Base-by-base conservation (phyloP, 2,113 vertebrate genomes). In the Melospiza georgiana region DNA sequence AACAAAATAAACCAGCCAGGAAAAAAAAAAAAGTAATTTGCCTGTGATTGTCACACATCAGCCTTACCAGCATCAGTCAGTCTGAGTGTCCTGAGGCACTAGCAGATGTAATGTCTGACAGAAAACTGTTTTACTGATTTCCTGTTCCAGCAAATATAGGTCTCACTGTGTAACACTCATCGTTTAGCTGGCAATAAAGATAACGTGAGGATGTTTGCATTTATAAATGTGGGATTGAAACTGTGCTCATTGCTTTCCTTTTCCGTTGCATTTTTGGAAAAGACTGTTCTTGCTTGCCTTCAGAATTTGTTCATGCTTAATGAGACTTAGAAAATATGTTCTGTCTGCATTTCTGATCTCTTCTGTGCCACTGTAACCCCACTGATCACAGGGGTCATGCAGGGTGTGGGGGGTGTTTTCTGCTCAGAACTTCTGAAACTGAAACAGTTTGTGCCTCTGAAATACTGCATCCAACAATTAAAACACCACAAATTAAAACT, bases 11-110 rank as follows among this genome's bases (percentile, higher is more conserved):
- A 96, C 9, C 39, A 89, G 75, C 69, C 77, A 88, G 94, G 90
- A 96, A 94, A 96, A 95, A 97, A 92, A 94, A 95, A 94, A 96
- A 92, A 92, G 44, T n/a, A 76, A 86, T 96, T 97, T 97, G 77
- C 75, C 73, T 89, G 4, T 88, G 94, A 95, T 93, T 67, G 82
- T 96, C 92, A 94, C 86, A 92, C 75, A 84, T 94, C 91, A 97
- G 52, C 44, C 44, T 96, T 87, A 44, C 35, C 33, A 35, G 92
- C 67, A 78, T 92, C 75, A 81, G 93, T 91, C 89, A 96, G 69
- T 76, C 74, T 78, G 37, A 74, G 71, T 89, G 62, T 96, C 96
- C 89, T 37, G 21, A 89, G 91, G 93, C 91, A 48, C 27, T 72
- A 78, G 73, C 90, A 95, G 59, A 94, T 94, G 79, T 55, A 94